These are phyloP conservation scores for Cheilosia scutellata DNA, from an alignment of 2,888 invertebrate species.

Conservation along the genomic window DNA sequence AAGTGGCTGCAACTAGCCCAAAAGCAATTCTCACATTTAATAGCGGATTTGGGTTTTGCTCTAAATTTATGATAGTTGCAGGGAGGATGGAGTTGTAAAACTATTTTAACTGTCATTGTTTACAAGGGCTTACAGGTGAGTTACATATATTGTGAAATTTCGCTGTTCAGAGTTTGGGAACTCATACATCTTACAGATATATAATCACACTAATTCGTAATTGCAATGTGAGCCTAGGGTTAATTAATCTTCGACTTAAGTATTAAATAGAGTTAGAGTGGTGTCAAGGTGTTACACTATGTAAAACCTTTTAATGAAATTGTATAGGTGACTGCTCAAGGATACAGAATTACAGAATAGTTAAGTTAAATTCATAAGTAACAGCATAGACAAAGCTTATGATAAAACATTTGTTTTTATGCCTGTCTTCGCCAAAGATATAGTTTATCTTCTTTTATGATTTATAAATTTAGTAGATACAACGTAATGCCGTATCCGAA, in stretches of 20 bases:
- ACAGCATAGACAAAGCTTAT: too few species aligned
- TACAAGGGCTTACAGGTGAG: conserved; percentile 39
- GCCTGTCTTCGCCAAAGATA: too few species aligned
- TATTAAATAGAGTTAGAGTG: too few species aligned
- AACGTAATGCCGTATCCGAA: too few species aligned
- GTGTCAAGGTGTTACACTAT: too few species aligned
- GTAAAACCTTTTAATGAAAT: too few species aligned
- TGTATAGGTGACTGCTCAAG: too few species aligned
- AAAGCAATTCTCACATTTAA: conserved; percentile 48
- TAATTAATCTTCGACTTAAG: conserved; percentile 13
- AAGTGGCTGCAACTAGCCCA: neutral
- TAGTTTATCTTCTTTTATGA: too few species aligned
- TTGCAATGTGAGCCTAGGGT: conserved; percentile 1
- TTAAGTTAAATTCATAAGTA: too few species aligned
- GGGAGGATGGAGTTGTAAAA: conserved; percentile 4
- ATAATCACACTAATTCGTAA: neutral
- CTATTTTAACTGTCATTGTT: conserved; percentile 35
- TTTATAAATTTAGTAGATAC: too few species aligned
- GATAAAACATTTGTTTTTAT: too few species aligned
- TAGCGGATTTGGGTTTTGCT: conserved; percentile 23
- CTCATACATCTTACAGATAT: neutral
- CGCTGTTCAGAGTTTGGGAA: neutral
- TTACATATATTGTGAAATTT: conserved; percentile 34
- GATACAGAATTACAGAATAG: too few species aligned
- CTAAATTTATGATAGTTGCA: conserved; percentile 49